Evolutionary conservation across 2,888 invertebrate species (phyloP), one percentile per base, ranked within the genome.

Genomic region (Aspidiotus destructor): DNA sequence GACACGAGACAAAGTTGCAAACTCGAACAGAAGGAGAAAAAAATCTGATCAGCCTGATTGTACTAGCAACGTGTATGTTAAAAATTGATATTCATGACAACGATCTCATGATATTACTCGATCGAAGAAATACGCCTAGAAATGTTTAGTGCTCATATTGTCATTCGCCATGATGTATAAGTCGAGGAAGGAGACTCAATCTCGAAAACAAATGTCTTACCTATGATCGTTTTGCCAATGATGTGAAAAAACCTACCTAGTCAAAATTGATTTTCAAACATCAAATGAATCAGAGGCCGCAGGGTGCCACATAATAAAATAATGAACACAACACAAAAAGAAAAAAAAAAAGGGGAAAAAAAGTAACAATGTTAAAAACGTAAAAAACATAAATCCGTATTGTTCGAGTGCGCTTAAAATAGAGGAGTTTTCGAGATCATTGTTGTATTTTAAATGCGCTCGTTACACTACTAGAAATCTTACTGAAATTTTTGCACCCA

Each of bases 381-480:
- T 44, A 55, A 61, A 68, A 60, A 62, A 53, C 40, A 48, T 42
- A 44, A 48, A 16, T 48, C 13, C 17, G 44, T 60, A 61, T 68
- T 68, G 57, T 68, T 15, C 28, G 53, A 61, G 61, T 53, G 62
- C 48, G 68, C 62, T 62, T 68, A 62, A 68, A 68, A 41, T 13
- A 60, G 15, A 48, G 11, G n/a, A 48, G n/a, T 48, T 28, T 48
- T 13, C 9, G 60, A 60, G 62, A 68, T 62, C 60, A 68, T 61
- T 54, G 68, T 68, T 68, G 48, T 41, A 41, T 61, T 64, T 41
- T 52, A 41, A n/a, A n/a, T 41, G 16, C 40, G 11, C 10, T 28
- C 28, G 28, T 28, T 28, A 28, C 28, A 28, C 28, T 28, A 28
- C 1, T 28, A 28, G 28, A 28, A 3, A 28, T 28, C 28, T 28